Base-by-base conservation (phyloP, 2,113 vertebrate genomes). In the Scortum barcoo region DNA sequence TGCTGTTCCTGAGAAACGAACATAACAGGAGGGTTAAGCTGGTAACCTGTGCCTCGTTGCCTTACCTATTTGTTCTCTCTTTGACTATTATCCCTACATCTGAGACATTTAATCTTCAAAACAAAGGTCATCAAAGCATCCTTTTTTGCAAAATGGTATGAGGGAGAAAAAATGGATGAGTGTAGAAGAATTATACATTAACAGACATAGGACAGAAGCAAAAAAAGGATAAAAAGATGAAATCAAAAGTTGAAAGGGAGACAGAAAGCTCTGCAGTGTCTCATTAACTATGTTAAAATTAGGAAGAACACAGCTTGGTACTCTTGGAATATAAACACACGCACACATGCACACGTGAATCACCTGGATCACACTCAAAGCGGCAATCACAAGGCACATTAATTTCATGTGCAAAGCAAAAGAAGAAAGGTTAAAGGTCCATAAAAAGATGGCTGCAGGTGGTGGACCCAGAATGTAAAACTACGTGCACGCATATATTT, bases 271-370 rank as follows among this genome's bases (percentile, higher is more conserved):
- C 72, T 48, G 51, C 56, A 78, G 5, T 54, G 48, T 73, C 56
- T 84, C 44, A 75, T 81, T 72, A 42, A 73, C 66, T 42, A 12
- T 62, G 36, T 63, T 40, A 72, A 46, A 68, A 71, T 65, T 65
- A 80, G 30, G n/a, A 72, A 72, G 66, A 79, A 84, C 67, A 80
- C 80, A 86, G 58, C 78, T 80, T 61, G 60, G 65, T 48, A 16
- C 61, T 56, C 16, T 26, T 73, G 51, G 63, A 68, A 75, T 54
- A 84, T 72, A 72, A 65, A 72, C 70, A 81, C 44, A 42, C 26
- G 60, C 68, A 67, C 36, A 74, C 62, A 36, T 46, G n/a, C 44
- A 50, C 28, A 33, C 42, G 69, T 75, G 68, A 51, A 73, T 77
- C 67, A 80, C 44, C 9, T 46, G 20, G 20, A 72, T 48, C 63